These are phyloP conservation scores for Lipophrys pholis DNA, from an alignment of 2,113 vertebrate species.

Conservation along the genomic window DNA sequence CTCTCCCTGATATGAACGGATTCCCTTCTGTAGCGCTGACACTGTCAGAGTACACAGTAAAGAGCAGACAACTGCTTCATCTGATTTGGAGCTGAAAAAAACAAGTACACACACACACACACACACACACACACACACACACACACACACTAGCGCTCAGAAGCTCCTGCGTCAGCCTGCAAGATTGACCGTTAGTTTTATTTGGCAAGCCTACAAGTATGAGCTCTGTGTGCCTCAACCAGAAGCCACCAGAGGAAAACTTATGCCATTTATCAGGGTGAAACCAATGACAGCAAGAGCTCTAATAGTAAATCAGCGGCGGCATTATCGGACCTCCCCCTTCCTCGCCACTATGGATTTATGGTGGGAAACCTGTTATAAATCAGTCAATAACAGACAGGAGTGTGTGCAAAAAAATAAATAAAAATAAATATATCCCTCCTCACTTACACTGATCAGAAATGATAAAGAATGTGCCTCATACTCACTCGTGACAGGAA, in stretches of 20 bases:
- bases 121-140: not conserved
- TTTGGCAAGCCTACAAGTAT: slow-evolving; percentile 37
- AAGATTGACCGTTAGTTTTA: slow-evolving; percentile 54
- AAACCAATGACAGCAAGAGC: slow-evolving; percentile 61
- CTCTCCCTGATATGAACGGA: slow-evolving; percentile 56
- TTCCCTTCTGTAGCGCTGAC: slow-evolving; percentile 27
- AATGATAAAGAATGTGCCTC: slow-evolving; percentile 40
- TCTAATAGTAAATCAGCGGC: slow-evolving; percentile 76
- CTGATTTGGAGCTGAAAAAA: slow-evolving; percentile 28
- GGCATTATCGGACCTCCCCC: slow-evolving; percentile 65
- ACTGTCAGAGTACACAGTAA: slow-evolving; percentile 24
- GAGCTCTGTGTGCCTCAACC: slow-evolving; percentile 38
- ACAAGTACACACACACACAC: slow-evolving; percentile 6
- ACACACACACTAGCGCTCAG: slow-evolving; percentile 5
- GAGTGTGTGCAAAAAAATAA: slow-evolving; percentile 19
- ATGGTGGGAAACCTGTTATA: slow-evolving; percentile 62
- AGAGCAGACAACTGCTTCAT: slow-evolving; percentile 48
- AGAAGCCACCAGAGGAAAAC: slow-evolving; percentile 36
- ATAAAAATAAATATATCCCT: no score
- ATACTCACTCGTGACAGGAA: slow-evolving; percentile 8
- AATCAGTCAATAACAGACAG: slow-evolving; percentile 67
- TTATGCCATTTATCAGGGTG: slow-evolving; percentile 68
- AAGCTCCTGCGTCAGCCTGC: slow-evolving; percentile 1
- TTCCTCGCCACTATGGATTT: slow-evolving; percentile 69
- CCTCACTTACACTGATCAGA: slow-evolving; percentile 29